Conservation (phyloP, 2,888 invertebrate species). For the Harpagoxenus sublaevis region DNA sequence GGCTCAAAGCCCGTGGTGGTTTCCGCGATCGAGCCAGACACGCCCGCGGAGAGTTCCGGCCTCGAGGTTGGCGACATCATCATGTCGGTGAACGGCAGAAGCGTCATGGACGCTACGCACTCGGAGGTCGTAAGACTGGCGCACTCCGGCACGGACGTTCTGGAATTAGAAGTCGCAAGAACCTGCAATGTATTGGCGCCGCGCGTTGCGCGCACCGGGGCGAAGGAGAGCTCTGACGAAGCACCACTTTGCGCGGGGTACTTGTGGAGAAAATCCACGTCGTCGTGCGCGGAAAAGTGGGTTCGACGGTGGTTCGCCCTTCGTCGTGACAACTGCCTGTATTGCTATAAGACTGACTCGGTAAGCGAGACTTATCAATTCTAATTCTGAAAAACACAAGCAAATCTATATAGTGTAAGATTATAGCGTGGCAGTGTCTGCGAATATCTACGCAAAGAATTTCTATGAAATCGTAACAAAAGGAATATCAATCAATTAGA, state of each 20-base stretch:
- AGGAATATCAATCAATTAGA: too few relatives aligned
- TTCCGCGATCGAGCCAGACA: conserved; percentile 97
- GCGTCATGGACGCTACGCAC: conserved; percentile 96
- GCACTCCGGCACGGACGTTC: conserved; percentile 94
- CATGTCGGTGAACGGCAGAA: conserved; percentile 95
- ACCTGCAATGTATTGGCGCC: conserved; percentile 94
- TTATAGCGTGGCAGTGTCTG: neutral
- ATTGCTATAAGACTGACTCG: conserved; percentile 97
- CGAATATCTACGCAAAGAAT: neutral
- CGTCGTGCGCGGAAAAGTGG: conserved; percentile 90
- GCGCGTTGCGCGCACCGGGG: conserved; percentile 89
- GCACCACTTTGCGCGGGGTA: conserved; percentile 90
- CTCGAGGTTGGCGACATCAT: conserved; percentile 98
- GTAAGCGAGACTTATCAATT: conserved; percentile 87
- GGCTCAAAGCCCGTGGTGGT: conserved; percentile 98
- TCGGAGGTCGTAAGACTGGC: conserved; percentile 97
- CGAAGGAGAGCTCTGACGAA: conserved; percentile 87
- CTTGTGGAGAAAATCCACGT: conserved; percentile 91
- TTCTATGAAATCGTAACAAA: neutral
- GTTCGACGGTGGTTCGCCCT: conserved; percentile 96
- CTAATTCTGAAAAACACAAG: neutral
- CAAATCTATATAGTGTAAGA: neutral
- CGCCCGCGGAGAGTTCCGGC: conserved; percentile 96
- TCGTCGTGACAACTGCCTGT: conserved; percentile 96
- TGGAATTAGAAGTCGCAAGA: conserved; percentile 95